Percentiles rank a stretch among this genome's conserved stretches.
Evolutionary conservation across 1,140 invertebrate genomes (phyloP).

Genomic region (Geopemphigus sp.): DNA sequence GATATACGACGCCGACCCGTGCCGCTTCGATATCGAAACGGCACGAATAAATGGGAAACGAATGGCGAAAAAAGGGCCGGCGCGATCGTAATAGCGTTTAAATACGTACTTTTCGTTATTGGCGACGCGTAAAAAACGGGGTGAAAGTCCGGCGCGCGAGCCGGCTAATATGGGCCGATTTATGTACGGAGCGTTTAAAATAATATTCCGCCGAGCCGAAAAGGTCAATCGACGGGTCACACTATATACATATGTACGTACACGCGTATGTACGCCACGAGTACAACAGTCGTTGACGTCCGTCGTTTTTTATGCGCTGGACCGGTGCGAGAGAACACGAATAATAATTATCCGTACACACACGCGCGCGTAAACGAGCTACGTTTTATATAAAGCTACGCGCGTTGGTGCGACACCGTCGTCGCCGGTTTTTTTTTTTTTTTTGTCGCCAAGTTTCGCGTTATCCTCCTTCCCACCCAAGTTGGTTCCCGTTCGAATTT

Average conservation of each 20-base stretch:
- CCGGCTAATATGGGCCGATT: neutral
- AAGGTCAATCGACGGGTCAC: slow-evolving; percentile 16
- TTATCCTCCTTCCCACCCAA: no score
- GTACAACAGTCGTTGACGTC: no score
- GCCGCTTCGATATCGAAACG: slow-evolving; percentile 12
- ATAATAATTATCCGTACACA: slow-evolving; percentile 29
- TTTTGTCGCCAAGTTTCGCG: no score
- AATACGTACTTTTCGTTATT: neutral
- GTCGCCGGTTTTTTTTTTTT: no score
- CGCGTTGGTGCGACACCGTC: no score
- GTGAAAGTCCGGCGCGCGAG: slow-evolving; percentile 5
- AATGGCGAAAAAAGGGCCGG: neutral
- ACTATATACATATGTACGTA: no score
- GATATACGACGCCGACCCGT: neutral
- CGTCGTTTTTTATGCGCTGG: slow-evolving; percentile 4
- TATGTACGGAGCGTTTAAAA: neutral
- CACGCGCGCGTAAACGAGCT: no score
- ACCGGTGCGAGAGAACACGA: slow-evolving; percentile 6
- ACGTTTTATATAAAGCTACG: no score
- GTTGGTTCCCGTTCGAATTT: no score
- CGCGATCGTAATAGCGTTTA: neutral
- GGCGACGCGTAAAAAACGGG: neutral
- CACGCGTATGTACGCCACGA: no score
- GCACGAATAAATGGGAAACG: neutral
- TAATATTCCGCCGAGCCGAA: neutral